A percentile compares a stretch with the other conserved stretches of the same genome.
Evolutionary conservation across 2,113 vertebrate species (phyloP).

Genomic region (Emydocephalus ijimae): DNA sequence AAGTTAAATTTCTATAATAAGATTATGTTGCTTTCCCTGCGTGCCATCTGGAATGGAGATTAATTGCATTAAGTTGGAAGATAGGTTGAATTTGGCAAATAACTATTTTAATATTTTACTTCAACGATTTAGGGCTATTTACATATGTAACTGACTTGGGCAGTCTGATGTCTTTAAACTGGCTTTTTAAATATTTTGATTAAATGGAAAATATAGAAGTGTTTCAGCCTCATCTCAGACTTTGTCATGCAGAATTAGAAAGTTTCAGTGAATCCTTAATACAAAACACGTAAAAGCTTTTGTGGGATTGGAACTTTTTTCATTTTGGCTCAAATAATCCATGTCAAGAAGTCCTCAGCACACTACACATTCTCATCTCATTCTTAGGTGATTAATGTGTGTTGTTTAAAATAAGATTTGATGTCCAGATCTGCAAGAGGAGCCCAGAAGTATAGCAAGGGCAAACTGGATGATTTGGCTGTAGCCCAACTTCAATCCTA

Average conservation of each 20-base stretch:
- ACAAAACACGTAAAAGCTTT: background rate
- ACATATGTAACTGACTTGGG: background rate
- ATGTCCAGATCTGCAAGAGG: background rate
- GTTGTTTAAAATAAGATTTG: background rate
- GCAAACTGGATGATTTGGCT: background rate
- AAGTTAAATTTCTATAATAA: background rate
- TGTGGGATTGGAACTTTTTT: background rate
- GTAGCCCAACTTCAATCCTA: background rate
- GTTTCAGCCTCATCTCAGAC: background rate
- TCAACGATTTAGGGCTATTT: background rate
- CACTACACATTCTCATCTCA: background rate
- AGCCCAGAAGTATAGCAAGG: background rate
- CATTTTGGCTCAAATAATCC: background rate
- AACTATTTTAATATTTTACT: background rate
- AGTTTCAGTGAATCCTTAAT: background rate
- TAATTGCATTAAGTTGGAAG: background rate
- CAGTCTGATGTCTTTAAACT: background rate
- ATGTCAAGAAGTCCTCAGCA: background rate
- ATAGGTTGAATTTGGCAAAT: background rate
- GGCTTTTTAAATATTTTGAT: background rate
- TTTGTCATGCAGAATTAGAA: background rate
- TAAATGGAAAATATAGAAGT: background rate
- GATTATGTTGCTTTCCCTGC: background rate
- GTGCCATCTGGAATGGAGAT: background rate
- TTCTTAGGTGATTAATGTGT: background rate